Percentiles rank a stretch among this genome's conserved stretches.
Conservation (phyloP, 1,140 invertebrate genomes). For the Zaprionus inermis region DNA sequence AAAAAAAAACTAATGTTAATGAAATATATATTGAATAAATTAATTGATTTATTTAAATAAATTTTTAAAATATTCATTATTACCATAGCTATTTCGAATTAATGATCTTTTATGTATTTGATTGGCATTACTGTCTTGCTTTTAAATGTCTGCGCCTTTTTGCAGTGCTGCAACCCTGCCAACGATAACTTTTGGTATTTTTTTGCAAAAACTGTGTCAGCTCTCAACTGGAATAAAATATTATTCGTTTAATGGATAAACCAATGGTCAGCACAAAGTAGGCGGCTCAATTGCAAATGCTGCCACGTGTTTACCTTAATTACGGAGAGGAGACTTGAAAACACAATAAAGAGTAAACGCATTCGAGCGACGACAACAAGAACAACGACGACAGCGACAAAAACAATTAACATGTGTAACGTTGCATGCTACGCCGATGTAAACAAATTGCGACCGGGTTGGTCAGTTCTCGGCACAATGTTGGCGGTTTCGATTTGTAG, state of each 20-base stretch:
- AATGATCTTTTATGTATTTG: not conserved
- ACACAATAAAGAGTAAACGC: constrained; percentile 26
- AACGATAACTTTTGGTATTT: constrained; percentile 39
- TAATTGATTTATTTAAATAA: not conserved
- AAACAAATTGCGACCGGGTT: constrained; percentile 63
- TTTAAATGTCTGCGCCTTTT: not conserved
- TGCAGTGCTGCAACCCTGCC: not conserved
- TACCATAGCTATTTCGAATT: not conserved
- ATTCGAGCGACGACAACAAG: constrained; percentile 17
- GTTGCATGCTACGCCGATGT: constrained; percentile 44
- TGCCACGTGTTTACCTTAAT: constrained; percentile 42
- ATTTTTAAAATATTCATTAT: not conserved
- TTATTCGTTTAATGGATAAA: constrained; percentile 50
- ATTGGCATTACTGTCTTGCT: not conserved
- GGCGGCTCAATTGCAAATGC: constrained; percentile 26
- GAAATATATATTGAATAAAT: not conserved
- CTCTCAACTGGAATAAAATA: constrained; percentile 42
- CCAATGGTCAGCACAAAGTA: constrained; percentile 44
- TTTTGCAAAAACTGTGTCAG: constrained; percentile 1
- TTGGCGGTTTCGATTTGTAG: constrained; percentile 8
- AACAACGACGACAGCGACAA: constrained; percentile 13
- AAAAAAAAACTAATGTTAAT: no score
- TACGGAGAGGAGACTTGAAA: constrained; percentile 2
- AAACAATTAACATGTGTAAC: constrained; percentile 58
- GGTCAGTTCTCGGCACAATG: constrained; percentile 21